Percentiles rank a stretch among this genome's conserved stretches.
Conservation (phyloP, 2,113 vertebrate genomes). For the Pavo muticus region DNA sequence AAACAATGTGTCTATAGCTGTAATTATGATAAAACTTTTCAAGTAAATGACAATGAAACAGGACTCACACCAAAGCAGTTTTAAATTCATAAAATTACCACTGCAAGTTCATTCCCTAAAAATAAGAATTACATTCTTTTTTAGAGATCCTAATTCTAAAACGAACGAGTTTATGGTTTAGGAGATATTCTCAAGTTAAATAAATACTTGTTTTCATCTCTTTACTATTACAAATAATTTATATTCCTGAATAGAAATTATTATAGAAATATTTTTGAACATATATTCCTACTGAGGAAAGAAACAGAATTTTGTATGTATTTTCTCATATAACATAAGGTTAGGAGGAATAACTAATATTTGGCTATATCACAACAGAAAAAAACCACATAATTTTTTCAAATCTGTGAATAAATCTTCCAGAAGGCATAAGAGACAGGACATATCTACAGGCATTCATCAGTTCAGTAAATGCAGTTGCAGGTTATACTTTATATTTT, state of each 20-base stretch:
- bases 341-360: background rate
- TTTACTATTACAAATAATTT: background rate
- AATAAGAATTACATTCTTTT: background rate
- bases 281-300: background rate
- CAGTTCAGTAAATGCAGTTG: background rate
- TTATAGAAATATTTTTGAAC: too few species aligned
- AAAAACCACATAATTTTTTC: too few species aligned
- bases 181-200: background rate
- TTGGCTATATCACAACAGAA: background rate
- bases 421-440: background rate
- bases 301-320: background rate
- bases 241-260: background rate
- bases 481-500: background rate
- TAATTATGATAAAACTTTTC: background rate
- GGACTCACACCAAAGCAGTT: background rate
- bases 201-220: background rate
- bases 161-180: background rate
- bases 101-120: background rate
- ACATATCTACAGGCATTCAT: accelerated
- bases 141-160: background rate
- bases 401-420: background rate
- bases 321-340: background rate
- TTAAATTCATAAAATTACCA: background rate
- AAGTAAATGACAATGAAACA: background rate
- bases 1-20: background rate